A percentile compares a stretch with the other conserved stretches of the same genome.
Conservation (phyloP, 2,113 vertebrate species). For the Anhinga rufa region DNA sequence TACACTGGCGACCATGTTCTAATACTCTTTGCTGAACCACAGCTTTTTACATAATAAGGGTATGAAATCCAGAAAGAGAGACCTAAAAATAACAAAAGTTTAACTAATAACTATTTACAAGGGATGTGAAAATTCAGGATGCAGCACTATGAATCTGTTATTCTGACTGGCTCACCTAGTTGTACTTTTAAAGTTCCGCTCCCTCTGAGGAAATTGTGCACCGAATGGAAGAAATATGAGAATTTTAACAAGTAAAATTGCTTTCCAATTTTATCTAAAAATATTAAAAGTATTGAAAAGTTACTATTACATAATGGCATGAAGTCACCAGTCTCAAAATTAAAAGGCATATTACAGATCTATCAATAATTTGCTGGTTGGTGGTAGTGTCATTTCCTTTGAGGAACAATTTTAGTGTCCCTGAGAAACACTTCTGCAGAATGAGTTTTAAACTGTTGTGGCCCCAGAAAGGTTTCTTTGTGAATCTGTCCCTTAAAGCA, state of each 20-base stretch:
- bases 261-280: neutral
- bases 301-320: neutral
- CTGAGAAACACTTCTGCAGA: neutral
- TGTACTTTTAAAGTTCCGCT: neutral
- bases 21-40: neutral
- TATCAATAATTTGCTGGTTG: neutral
- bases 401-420: neutral
- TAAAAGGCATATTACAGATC: neutral
- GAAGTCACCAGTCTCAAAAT: neutral
- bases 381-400: neutral
- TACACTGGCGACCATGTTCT: neutral
- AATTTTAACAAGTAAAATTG: neutral
- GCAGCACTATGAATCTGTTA: neutral
- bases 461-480: neutral
- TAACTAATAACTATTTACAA: neutral
- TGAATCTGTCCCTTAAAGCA: neutral
- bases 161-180: neutral
- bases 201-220: neutral
- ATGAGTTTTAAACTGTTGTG: neutral
- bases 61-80: neutral
- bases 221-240: neutral
- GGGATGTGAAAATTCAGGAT: neutral
- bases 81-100: neutral
- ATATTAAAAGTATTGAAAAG: neutral
- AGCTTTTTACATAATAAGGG: neutral